Evolutionary conservation across 2,113 vertebrate species (phyloP), one percentile per base, ranked within the genome.

Genomic region (Bubalus kerabau): DNA sequence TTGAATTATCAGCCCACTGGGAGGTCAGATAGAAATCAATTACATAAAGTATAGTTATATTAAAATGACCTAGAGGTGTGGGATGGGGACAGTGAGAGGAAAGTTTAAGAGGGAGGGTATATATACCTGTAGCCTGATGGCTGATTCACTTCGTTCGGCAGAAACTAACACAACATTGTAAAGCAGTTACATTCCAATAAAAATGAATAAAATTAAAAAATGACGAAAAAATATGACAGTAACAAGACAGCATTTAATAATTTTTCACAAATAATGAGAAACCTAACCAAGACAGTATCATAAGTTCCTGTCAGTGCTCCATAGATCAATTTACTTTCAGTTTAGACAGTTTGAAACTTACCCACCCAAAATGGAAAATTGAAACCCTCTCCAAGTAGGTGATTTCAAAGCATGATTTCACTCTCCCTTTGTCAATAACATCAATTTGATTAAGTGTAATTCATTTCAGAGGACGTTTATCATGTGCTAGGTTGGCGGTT

Each of bases 331-430:
- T 90, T n/a, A 83, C 26, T 86, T 93, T 56, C 56, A 36, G 13
- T 82, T 86, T 59, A 71, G 14, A 78, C 8, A 11, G 6, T 12
- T 56, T 56, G 81, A 83, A 83, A 83, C 81, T 16, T 36, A 62
- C 10, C 28, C 62, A 87, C 46, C 56, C 36, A 30, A n/a, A 78
- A 40, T 13, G 74, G 67, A 82, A 94, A 96, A 74, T 12, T 64
- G 36, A 95, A 86, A 76, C 24, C 32, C 2, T 71, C 3, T 24
- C 48, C 64, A 7, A 78, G n/a, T 56, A 87, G 19, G 17, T 59
- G 28, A 92, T 71, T 96, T 89, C 36, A 57, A 78, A 83, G 62
- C 43, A 93, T 82, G n/a, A 91, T 82, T 93, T 97, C 32, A 78
- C 9, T 67, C 67, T 95, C 5, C 6, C 15, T 8, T 62, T 71